Base-by-base conservation (phyloP, 2,113 vertebrate genomes). In the Struthio camelus region DNA sequence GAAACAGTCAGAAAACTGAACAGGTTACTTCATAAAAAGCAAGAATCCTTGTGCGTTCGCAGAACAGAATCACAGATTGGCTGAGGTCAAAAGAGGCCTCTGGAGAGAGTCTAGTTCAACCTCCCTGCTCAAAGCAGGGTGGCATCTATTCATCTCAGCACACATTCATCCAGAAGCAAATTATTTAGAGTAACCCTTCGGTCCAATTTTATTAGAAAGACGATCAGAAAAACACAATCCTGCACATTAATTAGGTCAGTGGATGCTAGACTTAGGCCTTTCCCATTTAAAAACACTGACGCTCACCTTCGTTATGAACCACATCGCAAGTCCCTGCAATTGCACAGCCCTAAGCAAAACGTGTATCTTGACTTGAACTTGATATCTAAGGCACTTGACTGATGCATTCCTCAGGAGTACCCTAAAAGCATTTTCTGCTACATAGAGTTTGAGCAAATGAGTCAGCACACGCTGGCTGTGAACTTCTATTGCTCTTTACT, bases 351-450 rank as follows among this genome's bases (percentile, higher is more conserved):
- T 71, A 48, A 92, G 76, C 77, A 84, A 51, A 92, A 75, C 16
- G 17, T 48, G 3, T 30, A 53, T 19, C 28, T 76, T 10, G 1
- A 42, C 62, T 30, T 84, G 40, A 94, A 69, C 67, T 85, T 32
- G 25, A 0, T 61, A 36, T 83, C 66, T 4, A 10, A 77, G 75
- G 67, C 34, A 38, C 4, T 22, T n/a, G 40, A 80, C 66, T 42
- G 76, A 75, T 54, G 30, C 42, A 59, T 70, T 94, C 73, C 89
- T 84, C 90, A 71, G 61, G 80, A 67, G 72, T 42, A 65, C 65
- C 58, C 71, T 91, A 50, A 77, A 86, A 93, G 56, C 65, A 62
- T 90, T 89, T 96, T 85, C 91, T 83, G 75, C 84, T 77, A n/a
- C 46, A 59, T 6, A 11, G 32, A 65, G 40, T 15, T 69, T 6